These are phyloP conservation scores for Orestias chungarensis DNA, from an alignment of 2,797 vertebrate genomes.

Conservation along the genomic window DNA sequence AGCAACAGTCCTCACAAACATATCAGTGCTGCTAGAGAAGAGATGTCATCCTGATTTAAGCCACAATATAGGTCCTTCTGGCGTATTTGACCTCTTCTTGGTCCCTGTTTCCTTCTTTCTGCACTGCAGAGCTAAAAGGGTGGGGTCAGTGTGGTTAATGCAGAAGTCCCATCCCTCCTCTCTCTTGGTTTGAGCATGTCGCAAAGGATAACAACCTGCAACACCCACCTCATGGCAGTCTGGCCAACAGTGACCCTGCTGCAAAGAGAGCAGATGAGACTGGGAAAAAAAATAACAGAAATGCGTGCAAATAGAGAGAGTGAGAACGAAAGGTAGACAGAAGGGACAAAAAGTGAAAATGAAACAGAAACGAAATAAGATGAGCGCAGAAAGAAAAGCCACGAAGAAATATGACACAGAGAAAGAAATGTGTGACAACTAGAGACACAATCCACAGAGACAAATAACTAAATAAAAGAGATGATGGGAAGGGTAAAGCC, in stretches of 20 bases:
- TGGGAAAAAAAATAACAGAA: constrained; percentile 11
- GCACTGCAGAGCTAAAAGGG: constrained; percentile 28
- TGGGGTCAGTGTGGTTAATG: constrained; percentile 22
- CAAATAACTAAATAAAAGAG: constrained; percentile 37
- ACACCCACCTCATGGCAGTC: constrained; percentile 39
- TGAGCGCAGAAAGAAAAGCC: constrained; percentile 26
- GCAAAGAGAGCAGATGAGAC: constrained; percentile 13
- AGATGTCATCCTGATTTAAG: constrained; percentile 23
- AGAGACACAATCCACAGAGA: constrained; percentile 56
- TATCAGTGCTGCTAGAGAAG: constrained; percentile 18
- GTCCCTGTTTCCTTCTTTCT: constrained; percentile 43
- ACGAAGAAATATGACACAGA: constrained; percentile 38
- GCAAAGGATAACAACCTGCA: constrained; percentile 8
- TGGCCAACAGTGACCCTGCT: constrained; percentile 39
- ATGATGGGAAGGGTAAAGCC: constrained; percentile 11
- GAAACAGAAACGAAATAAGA: constrained; percentile 42
- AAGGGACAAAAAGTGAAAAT: constrained; percentile 50
- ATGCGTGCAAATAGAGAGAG: constrained; percentile 21
- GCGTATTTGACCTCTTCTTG: constrained; percentile 50
- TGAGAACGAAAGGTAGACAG: constrained; percentile 3
- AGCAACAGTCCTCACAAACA: constrained; percentile 16
- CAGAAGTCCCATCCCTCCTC: constrained; percentile 30
- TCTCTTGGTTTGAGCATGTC: constrained; percentile 19
- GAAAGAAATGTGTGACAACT: constrained; percentile 51
- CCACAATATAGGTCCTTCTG: constrained; percentile 27